Evolutionary conservation across 2,113 vertebrate species (phyloP).

Genomic region (Crotophaga sulcirostris): DNA sequence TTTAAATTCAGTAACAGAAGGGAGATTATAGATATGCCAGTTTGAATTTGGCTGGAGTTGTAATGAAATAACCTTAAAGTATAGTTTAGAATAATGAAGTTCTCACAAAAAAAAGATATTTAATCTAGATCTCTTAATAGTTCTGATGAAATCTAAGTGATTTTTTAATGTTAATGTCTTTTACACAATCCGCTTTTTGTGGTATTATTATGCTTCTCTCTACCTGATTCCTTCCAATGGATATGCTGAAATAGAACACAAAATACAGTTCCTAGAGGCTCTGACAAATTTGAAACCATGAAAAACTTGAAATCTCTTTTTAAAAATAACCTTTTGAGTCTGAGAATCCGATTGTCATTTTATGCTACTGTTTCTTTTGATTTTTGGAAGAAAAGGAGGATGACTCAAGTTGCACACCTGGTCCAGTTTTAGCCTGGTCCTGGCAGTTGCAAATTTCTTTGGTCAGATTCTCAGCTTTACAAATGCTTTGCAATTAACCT

Average conservation of each 20-base stretch:
- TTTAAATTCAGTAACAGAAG: background rate
- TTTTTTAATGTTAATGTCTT: background rate
- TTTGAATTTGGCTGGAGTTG: background rate
- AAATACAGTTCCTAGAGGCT: background rate
- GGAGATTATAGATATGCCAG: background rate
- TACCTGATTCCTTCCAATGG: background rate
- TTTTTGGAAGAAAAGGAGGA: constrained; percentile 16
- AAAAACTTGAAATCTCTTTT: background rate
- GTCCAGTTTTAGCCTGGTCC: background rate
- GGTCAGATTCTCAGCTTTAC: background rate
- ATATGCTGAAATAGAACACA: background rate
- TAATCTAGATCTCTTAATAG: background rate
- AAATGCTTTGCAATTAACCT: background rate
- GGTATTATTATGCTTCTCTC: background rate
- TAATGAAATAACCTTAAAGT: background rate
- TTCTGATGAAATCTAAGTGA: background rate
- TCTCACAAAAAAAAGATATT: background rate
- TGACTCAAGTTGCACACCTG: background rate
- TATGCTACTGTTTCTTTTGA: background rate
- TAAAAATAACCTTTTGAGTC: background rate
- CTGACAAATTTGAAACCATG: background rate
- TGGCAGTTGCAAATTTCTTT: background rate
- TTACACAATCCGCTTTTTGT: background rate
- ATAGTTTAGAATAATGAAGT: background rate
- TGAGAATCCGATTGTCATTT: background rate